Percentiles rank a stretch among this genome's conserved stretches.
Conservation (phyloP, 2,888 invertebrate species). For the Drosophila melanosoma region DNA sequence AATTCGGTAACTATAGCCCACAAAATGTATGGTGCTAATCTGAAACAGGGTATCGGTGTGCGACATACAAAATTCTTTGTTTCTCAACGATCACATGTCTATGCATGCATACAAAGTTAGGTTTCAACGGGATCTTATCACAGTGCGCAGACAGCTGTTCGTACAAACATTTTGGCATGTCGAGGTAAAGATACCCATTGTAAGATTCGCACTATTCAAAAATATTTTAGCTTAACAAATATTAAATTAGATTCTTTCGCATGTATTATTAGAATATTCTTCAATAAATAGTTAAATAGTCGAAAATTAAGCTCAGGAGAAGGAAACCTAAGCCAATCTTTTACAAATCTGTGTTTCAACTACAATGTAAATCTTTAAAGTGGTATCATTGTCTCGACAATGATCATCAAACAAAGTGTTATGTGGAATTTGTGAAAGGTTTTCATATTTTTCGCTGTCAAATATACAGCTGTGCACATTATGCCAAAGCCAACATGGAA, state of each 20-base stretch:
- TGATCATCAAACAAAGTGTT: slow-evolving; percentile 10
- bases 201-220: no score
- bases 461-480: slow-evolving; percentile 55
- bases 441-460: slow-evolving; percentile 37
- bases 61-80: neutral
- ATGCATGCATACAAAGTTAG: no score
- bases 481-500: slow-evolving; percentile 50
- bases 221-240: neutral
- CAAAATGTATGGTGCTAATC: neutral
- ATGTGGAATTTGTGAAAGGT: slow-evolving; percentile 15
- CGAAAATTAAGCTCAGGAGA: neutral
- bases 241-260: neutral
- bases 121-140: no score
- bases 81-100: neutral
- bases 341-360: neutral
- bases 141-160: no score
- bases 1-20: neutral
- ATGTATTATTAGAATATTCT: neutral
- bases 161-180: no score
- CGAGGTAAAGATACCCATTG: no score
- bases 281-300: neutral
- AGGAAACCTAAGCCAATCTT: neutral
- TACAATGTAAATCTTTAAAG: neutral
- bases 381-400: neutral
- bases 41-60: neutral